Percentiles rank a stretch among this genome's conserved stretches.
These are phyloP conservation scores for Trissolcus basalis DNA, from an alignment of 1,140 invertebrate genomes.

Conservation along the genomic window DNA sequence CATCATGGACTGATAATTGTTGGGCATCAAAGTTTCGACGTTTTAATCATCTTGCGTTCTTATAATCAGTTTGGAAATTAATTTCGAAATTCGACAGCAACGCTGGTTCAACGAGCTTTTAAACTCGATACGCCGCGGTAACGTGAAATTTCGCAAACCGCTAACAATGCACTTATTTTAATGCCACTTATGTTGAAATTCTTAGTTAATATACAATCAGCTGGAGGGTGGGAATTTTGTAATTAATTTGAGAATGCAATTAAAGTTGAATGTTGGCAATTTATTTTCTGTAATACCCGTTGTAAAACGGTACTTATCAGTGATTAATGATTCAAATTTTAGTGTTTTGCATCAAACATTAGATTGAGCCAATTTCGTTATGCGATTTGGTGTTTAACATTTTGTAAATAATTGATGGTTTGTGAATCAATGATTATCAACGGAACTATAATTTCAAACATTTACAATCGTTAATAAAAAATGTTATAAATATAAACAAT, in stretches of 20 bases:
- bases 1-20: no score
- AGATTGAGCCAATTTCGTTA: no score
- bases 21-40: no score
- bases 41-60: conserved; percentile 15
- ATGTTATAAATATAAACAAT: no score
- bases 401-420: no score
- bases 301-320: no score
- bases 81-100: conserved; percentile 14
- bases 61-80: conserved; percentile 17
- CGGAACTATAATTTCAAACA: no score
- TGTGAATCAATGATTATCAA: no score
- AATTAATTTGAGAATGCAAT: conserved; percentile 22
- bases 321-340: no score
- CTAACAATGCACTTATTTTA: conserved; percentile 31
- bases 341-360: no score
- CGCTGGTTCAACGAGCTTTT: conserved; percentile 19
- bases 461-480: no score
- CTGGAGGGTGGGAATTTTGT: not conserved
- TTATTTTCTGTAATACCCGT: conserved; percentile 1
- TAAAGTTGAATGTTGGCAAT: conserved; percentile 1
- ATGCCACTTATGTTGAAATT: conserved; percentile 24
- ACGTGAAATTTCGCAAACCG: conserved; percentile 26
- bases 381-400: no score
- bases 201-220: conserved; percentile 15
- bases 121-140: conserved; percentile 15